These are phyloP conservation scores for Drosophila austrosaltans DNA, from an alignment of 2,888 invertebrate genomes.

Conservation along the genomic window DNA sequence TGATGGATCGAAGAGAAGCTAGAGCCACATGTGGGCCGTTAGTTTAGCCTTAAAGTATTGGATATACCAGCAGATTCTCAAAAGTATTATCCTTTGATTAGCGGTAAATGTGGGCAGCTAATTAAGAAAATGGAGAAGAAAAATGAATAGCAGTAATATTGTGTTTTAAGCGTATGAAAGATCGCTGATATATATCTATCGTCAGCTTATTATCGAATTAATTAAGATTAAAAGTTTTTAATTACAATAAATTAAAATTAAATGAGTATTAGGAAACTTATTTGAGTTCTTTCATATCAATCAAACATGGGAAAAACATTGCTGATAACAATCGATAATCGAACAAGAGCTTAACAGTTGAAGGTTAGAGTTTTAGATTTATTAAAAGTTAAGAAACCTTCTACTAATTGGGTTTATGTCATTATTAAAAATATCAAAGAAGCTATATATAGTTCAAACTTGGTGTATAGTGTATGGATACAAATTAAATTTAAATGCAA, in stretches of 20 bases:
- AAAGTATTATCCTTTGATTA: constrained; percentile 24
- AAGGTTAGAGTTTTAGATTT: too few species aligned
- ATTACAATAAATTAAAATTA: too few species aligned
- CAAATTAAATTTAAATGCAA: too few species aligned
- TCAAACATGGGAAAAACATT: background rate
- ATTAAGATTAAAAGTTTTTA: background rate
- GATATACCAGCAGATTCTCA: constrained; percentile 44
- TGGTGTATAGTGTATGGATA: too few species aligned
- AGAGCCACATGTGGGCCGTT: constrained; percentile 53
- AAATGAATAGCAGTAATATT: background rate
- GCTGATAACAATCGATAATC: background rate
- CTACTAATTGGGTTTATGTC: too few species aligned
- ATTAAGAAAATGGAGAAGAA: background rate
- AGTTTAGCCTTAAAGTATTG: constrained; percentile 6
- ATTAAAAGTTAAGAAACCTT: too few species aligned
- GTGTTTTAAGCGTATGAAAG: background rate
- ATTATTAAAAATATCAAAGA: too few species aligned
- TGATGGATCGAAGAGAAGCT: constrained; percentile 1
- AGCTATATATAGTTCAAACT: too few species aligned
- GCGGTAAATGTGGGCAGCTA: constrained; percentile 12
- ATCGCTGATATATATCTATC: too few species aligned
- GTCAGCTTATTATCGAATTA: too few species aligned
- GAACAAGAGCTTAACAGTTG: too few species aligned
- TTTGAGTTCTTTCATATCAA: background rate
- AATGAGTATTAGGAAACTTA: too few species aligned